These are phyloP conservation scores for Tubulanus polymorphus DNA, from an alignment of 2,888 invertebrate genomes.

Conservation along the genomic window DNA sequence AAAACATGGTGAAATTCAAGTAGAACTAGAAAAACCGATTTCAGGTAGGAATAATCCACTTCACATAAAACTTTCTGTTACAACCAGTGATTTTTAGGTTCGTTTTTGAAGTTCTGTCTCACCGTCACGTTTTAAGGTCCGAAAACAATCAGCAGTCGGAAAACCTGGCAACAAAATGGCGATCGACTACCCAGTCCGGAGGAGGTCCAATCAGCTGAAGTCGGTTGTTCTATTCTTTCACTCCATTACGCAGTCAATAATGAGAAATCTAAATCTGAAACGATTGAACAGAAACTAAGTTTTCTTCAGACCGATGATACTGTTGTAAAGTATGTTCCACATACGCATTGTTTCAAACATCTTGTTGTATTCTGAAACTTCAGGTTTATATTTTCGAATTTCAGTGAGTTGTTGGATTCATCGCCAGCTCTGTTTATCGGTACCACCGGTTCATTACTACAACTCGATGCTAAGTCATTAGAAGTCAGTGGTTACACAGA, in stretches of 20 bases:
- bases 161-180: conserved; percentile 26
- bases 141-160: conserved; percentile 34
- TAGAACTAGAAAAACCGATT: no score
- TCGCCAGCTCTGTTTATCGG: conserved; percentile 36
- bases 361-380: no score
- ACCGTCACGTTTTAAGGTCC: no score
- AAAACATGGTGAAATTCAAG: conserved; percentile 23
- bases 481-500: conserved; percentile 27
- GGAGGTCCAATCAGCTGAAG: conserved; percentile 20
- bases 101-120: no score
- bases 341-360: no score
- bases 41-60: no score
- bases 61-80: no score
- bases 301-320: conserved; percentile 26
- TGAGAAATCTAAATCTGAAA: conserved; percentile 5
- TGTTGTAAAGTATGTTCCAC: conserved; percentile 24
- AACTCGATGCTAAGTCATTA: conserved; percentile 37
- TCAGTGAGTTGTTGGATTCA: conserved; percentile 28
- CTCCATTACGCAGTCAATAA: conserved; percentile 25
- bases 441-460: conserved; percentile 34
- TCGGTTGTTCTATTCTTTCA: conserved; percentile 29
- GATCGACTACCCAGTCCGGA: conserved; percentile 11
- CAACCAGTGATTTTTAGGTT: no score
- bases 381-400: conserved; percentile 5
- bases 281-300: conserved; percentile 15